Conservation (phyloP, 2,888 invertebrate genomes). For the Pachycephus smyrnensis region DNA sequence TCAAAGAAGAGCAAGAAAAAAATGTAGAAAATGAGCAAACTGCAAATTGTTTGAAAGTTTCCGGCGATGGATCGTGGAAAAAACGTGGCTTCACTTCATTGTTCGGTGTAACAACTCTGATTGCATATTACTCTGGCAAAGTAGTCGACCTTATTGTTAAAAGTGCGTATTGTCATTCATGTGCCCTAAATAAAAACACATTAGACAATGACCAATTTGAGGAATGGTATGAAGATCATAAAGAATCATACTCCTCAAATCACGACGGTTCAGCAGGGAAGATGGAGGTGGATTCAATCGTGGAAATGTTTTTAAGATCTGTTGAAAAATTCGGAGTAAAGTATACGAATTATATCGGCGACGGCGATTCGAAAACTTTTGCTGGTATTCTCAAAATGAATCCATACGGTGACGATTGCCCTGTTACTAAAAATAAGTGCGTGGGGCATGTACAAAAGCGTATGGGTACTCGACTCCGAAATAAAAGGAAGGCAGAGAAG, state of each 20-base stretch:
- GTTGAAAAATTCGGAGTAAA: conserved; percentile 16
- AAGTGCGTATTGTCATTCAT: conserved; percentile 29
- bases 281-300: conserved; percentile 9
- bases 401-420: conserved; percentile 21
- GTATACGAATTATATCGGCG: conserved; percentile 14
- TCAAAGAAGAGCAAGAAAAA: conserved; percentile 27
- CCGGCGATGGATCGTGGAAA: conserved; percentile 43
- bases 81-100: conserved; percentile 39
- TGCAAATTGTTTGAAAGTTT: conserved; percentile 36
- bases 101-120: conserved; percentile 35
- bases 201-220: conserved; percentile 24
- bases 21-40: conserved; percentile 33
- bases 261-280: conserved; percentile 10
- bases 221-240: conserved; percentile 32
- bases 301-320: conserved; percentile 10
- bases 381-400: not conserved
- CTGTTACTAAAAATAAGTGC: conserved; percentile 30
- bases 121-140: conserved; percentile 28
- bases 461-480: conserved; percentile 32
- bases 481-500: conserved; percentile 31
- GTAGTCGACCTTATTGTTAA: conserved; percentile 18
- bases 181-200: conserved; percentile 28
- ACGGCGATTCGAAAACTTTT: conserved; percentile 23
- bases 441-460: conserved; percentile 33
- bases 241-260: conserved; percentile 25